Base-by-base conservation (phyloP, 2,888 invertebrate genomes). In the Eristalinus sepulchralis region DNA sequence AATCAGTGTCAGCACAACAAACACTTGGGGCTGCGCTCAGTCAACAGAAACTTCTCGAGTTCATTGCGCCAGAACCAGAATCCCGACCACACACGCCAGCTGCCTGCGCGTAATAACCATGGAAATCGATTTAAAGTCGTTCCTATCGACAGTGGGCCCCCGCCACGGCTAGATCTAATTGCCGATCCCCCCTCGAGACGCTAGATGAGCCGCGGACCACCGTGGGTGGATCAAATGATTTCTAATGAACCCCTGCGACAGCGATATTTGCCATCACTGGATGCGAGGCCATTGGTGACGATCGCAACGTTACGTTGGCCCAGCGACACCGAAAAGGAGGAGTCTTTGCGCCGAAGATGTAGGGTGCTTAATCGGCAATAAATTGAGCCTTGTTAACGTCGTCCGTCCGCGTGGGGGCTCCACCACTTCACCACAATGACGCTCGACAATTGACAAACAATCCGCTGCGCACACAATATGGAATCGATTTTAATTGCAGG, bases 111-210 rank as follows among this genome's bases (percentile, higher is more conserved):
- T 82, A 75, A 85, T 85, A 82, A 85, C 73, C 82, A 78, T 68
- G 82, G 82, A 85, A 85, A 85, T 82, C 73, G 85, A 82, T 85
- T 82, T 68, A 81, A 73, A 77, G 85, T 81, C 85, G 81, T 85
- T 85, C 60, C 77, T 59, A 73, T 70, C 64, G 81, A 82, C 82
- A 85, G 85, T 85, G 78, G 73, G 85, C 60, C 70, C 64, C 68
- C 67, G 70, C 31, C 34, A n/a, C n/a, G n/a, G n/a, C n/a, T n/a
- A 77, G 70, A 82, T 73, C 81, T 64, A 68, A 72, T 70, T 84
- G 84, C 67, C 66, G 66, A 33, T 79, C 62, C 77, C 39, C 33
- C 33, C 62, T n/a, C 3, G 39, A 13, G 39, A 4, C 39, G 4
- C 27, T 2, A 27, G 27, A 3, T 27, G 2, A 27, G 27, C 33